A percentile compares a stretch with the other conserved stretches of the same genome.
These are phyloP conservation scores for Mylabris phalerata DNA, from an alignment of 1,140 invertebrate genomes.

Conservation along the genomic window DNA sequence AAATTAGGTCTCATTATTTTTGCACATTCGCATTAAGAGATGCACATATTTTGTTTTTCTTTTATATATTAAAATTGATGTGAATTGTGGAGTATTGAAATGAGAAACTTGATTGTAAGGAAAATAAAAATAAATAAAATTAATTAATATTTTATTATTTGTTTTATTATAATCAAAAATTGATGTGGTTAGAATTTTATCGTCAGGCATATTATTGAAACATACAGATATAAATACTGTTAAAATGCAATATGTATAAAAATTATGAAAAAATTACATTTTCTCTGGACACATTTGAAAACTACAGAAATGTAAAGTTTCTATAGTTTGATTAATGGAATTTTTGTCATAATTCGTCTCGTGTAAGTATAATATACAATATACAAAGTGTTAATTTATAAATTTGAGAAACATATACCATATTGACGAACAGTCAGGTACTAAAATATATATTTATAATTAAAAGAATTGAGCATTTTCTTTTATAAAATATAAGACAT, in stretches of 20 bases:
- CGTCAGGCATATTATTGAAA: conserved; percentile 4
- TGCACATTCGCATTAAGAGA: too few species aligned
- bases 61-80: too few species aligned
- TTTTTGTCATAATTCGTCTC: too few species aligned
- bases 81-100: too few species aligned
- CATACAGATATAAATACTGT: conserved; percentile 8
- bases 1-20: too few species aligned
- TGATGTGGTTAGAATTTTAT: too few species aligned
- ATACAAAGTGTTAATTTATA: neutral
- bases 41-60: too few species aligned
- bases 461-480: conserved; percentile 11
- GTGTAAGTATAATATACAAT: too few species aligned
- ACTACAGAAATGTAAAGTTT: conserved; percentile 14
- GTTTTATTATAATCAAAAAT: too few species aligned
- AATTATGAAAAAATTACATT: conserved; percentile 2
- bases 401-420: conserved; percentile 6
- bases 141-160: too few species aligned
- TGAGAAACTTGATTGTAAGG: too few species aligned
- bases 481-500: conserved; percentile 6
- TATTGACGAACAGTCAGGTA: conserved; percentile 10
- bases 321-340: conserved; percentile 6
- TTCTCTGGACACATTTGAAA: conserved; percentile 3
- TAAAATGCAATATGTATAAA: conserved; percentile 13
- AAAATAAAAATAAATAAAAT: too few species aligned
- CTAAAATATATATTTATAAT: conserved; percentile 3